phyloP scores from a whole-genome alignment of 2,797 vertebrate species.

The Micromesistius poutassou region DNA sequence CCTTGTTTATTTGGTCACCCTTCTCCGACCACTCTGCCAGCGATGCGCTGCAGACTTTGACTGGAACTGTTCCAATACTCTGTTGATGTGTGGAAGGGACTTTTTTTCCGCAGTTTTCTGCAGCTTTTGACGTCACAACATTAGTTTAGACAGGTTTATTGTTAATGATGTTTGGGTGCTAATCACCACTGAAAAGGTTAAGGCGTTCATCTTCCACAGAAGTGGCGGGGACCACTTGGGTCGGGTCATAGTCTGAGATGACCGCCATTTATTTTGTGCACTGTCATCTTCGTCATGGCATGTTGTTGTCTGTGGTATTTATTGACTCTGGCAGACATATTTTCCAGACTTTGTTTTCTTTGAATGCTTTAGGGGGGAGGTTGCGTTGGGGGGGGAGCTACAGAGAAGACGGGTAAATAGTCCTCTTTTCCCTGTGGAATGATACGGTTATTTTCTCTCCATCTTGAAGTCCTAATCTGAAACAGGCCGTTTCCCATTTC shows the following conservation, averaged over 20 bases:
- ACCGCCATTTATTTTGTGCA: slow-evolving; percentile 15
- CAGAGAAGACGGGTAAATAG: slow-evolving; percentile 4
- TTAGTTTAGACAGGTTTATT: slow-evolving; percentile 1
- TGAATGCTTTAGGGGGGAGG: slow-evolving; percentile 6
- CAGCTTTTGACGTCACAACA: neutral
- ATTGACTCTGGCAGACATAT: slow-evolving; percentile 40
- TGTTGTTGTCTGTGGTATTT: slow-evolving; percentile 44
- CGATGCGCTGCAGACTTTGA: neutral
- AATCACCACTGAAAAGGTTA: slow-evolving; percentile 13
- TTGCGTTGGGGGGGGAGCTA: neutral
- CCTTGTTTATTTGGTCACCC: slow-evolving; percentile 17
- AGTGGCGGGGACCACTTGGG: slow-evolving; percentile 14
- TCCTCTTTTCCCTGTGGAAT: neutral
- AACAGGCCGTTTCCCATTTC: slow-evolving; percentile 48
- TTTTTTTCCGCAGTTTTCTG: neutral
- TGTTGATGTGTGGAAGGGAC: neutral
- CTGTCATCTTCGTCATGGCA: slow-evolving; percentile 19
- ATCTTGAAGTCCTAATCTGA: slow-evolving; percentile 40
- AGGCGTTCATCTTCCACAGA: slow-evolving; percentile 9
- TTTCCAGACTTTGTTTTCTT: slow-evolving; percentile 37
- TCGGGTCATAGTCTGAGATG: slow-evolving; percentile 11
- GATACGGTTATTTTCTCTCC: slow-evolving; percentile 27
- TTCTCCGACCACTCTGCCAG: slow-evolving; percentile 11
- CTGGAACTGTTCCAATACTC: neutral
- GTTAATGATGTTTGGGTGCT: slow-evolving; percentile 9